Percentiles rank a stretch among this genome's conserved stretches.
These are phyloP conservation scores for Dolichomitus sp. DNA, from an alignment of 2,888 invertebrate genomes.

Conservation along the genomic window DNA sequence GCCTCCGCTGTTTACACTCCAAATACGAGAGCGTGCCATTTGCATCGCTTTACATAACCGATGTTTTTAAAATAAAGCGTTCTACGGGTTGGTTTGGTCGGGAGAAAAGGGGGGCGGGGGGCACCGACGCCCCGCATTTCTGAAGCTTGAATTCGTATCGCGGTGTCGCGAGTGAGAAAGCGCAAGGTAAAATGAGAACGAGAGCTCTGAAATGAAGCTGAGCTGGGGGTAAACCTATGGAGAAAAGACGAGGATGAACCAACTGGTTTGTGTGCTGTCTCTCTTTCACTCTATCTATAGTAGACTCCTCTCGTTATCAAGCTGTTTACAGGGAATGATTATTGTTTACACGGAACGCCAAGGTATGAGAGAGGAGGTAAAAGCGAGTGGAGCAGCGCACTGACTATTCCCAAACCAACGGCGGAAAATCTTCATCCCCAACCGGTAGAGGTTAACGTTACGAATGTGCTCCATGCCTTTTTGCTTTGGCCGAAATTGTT, in stretches of 20 bases:
- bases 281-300: conserved; percentile 36
- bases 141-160: conserved; percentile 56
- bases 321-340: conserved; percentile 77
- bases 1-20: conserved; percentile 75
- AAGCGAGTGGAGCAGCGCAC: conserved; percentile 58
- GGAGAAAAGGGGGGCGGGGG: neutral
- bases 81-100: conserved; percentile 17
- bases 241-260: conserved; percentile 64
- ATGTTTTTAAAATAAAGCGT: conserved; percentile 75
- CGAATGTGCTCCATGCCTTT: neutral
- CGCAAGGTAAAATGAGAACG: conserved; percentile 55
- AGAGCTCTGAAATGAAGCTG: conserved; percentile 35
- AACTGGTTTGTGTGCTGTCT: conserved; percentile 43
- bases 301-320: conserved; percentile 75
- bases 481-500: neutral
- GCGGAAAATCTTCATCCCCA: conserved; percentile 24
- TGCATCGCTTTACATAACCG: conserved; percentile 77
- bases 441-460: conserved; percentile 36
- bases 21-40: conserved; percentile 76
- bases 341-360: conserved; percentile 76
- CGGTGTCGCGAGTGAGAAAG: conserved; percentile 52
- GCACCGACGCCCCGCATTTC: conserved; percentile 24
- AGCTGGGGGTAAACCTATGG: conserved; percentile 23
- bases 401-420: conserved; percentile 34
- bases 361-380: conserved; percentile 46